These are phyloP conservation scores for Otocyon megalotis DNA, from an alignment of 2,113 vertebrate genomes.

Conservation along the genomic window DNA sequence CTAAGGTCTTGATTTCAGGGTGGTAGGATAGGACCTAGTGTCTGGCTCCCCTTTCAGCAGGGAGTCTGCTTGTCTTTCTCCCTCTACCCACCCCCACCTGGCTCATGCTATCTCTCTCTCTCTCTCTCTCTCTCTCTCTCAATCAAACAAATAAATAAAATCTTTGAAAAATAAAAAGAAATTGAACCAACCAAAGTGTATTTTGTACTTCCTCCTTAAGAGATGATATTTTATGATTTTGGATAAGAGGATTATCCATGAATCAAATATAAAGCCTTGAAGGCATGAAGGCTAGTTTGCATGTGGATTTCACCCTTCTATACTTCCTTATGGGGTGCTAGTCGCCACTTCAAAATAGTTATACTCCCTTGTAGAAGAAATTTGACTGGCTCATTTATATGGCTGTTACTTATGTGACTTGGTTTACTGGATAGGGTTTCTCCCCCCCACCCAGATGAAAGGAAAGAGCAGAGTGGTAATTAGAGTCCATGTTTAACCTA, in stretches of 20 bases:
- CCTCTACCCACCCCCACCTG: no score
- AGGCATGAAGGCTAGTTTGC: constrained; percentile 29
- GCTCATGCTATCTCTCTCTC: no score
- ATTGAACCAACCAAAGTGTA: constrained; percentile 2
- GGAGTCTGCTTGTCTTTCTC: no score
- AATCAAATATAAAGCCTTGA: constrained; percentile 44
- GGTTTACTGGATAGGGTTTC: constrained; percentile 64
- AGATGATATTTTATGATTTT: constrained; percentile 22
- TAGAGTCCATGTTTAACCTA: constrained; percentile 57
- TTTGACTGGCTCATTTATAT: constrained; percentile 33
- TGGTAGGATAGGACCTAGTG: no score
- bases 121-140: no score
- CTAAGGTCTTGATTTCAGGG: no score
- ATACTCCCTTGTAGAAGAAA: background rate
- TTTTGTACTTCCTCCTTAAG: constrained; percentile 43
- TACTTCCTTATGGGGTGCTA: background rate
- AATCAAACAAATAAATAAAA: no score
- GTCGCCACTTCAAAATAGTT: background rate
- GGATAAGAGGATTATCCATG: constrained; percentile 42
- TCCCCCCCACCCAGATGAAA: no score
- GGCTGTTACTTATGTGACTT: constrained; percentile 1
- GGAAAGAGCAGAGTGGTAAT: background rate
- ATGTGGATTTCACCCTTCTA: constrained; percentile 5
- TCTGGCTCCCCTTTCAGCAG: no score
- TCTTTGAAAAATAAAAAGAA: background rate